These are phyloP conservation scores for Peromyscus californicus DNA, from an alignment of 2,113 vertebrate species.

Conservation along the genomic window DNA sequence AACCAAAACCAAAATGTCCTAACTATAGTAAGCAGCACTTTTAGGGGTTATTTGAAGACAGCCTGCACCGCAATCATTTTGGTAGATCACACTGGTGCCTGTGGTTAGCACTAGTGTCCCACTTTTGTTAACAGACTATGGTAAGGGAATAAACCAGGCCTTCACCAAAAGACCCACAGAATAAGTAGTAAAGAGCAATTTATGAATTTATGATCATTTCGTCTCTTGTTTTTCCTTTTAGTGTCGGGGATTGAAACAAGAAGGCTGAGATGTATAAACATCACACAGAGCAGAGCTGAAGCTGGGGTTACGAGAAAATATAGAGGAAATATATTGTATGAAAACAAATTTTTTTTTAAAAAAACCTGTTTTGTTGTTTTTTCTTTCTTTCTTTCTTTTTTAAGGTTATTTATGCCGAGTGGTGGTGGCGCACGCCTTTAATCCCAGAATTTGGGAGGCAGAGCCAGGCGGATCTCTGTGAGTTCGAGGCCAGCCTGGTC, in stretches of 20 bases:
- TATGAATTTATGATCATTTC: slow-evolving; percentile 17
- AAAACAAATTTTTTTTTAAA: neutral
- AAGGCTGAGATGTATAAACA: slow-evolving; percentile 30
- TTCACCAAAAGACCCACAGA: slow-evolving; percentile 14
- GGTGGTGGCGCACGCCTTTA: too few species aligned
- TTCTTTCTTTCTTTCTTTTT: too few species aligned
- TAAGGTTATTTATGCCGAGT: too few species aligned
- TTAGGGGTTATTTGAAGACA: slow-evolving; percentile 55
- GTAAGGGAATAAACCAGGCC: neutral
- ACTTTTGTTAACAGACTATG: neutral
- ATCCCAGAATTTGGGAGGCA: too few species aligned
- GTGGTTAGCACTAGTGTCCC: neutral
- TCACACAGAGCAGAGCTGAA: slow-evolving; percentile 6
- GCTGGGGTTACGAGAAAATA: neutral
- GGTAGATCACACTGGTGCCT: neutral
- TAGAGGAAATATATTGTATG: neutral
- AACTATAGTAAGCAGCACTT: slow-evolving; percentile 42
- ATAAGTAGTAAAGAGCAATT: slow-evolving; percentile 26
- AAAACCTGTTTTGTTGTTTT: too few species aligned
- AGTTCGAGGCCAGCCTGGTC: too few species aligned
- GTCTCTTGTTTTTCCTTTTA: neutral
- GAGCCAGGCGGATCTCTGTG: too few species aligned
- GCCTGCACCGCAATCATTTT: neutral
- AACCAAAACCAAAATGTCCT: neutral
- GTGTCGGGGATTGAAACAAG: slow-evolving; percentile 7